A percentile compares a stretch with the other conserved stretches of the same genome.
Evolutionary conservation across 2,113 vertebrate species (phyloP).

Genomic region (Ptilonorhynchus violaceus): DNA sequence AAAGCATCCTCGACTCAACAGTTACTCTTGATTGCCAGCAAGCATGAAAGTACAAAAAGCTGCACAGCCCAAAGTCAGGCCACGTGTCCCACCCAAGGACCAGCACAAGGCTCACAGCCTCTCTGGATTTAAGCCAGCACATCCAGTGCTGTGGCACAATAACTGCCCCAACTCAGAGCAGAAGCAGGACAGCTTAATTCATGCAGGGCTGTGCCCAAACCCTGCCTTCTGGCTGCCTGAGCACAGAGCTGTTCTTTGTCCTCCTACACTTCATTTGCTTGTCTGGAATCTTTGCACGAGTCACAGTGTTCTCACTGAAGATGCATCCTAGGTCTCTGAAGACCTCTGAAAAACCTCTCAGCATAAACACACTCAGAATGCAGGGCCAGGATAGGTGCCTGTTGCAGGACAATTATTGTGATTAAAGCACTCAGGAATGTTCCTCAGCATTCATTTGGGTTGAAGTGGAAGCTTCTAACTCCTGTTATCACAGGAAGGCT

Average conservation of each 20-base stretch:
- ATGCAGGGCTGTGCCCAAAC: not conserved
- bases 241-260: not conserved
- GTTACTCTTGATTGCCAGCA: not conserved
- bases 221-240: not conserved
- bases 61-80: not conserved
- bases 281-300: not conserved
- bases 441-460: not conserved
- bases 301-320: not conserved
- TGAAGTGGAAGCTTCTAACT: not conserved
- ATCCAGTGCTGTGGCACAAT: accelerated
- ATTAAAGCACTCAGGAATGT: not conserved
- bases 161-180: not conserved
- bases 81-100: accelerated
- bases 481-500: not conserved
- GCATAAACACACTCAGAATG: accelerated
- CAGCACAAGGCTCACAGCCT: not conserved
- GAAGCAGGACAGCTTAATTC: not conserved
- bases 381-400: not conserved
- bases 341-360: not conserved
- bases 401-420: accelerated
- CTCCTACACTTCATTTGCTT: not conserved
- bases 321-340: not conserved
- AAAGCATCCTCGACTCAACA: not conserved
- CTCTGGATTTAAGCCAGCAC: not conserved
- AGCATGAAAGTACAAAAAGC: not conserved